phyloP scores from a whole-genome alignment of 2,113 vertebrate genomes.

The Oreochromis tanganicae region DNA sequence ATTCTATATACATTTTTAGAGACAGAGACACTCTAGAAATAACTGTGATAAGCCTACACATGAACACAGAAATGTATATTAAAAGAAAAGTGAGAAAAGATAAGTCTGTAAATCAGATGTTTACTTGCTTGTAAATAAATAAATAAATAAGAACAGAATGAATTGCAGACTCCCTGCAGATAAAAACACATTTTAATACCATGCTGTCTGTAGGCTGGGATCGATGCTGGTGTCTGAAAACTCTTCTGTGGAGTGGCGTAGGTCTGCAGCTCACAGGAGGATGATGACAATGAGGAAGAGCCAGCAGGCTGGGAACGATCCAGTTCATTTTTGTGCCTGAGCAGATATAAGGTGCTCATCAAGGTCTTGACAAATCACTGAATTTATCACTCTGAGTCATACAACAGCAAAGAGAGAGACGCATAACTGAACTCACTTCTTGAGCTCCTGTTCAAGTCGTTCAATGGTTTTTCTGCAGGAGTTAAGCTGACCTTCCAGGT shows the following conservation, averaged over 20 bases:
- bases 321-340: conserved; percentile 83
- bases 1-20: neutral
- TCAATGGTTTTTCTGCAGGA: conserved; percentile 82
- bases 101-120: neutral
- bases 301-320: conserved; percentile 76
- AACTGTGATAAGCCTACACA: neutral
- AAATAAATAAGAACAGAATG: neutral
- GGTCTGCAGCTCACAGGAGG: conserved; percentile 67
- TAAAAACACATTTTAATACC: conserved; percentile 63
- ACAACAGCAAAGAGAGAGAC: neutral
- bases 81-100: neutral
- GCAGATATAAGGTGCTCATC: conserved; percentile 1
- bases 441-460: conserved; percentile 86
- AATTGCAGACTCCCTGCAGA: neutral
- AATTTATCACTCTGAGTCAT: neutral
- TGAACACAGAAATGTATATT: neutral
- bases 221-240: conserved; percentile 60
- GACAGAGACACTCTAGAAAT: neutral
- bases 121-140: neutral
- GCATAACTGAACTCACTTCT: conserved; percentile 72
- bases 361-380: neutral
- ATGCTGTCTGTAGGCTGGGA: conserved; percentile 64
- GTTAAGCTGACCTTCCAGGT: conserved; percentile 85
- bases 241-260: conserved; percentile 77
- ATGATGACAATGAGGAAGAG: conserved; percentile 33